phyloP scores from a whole-genome alignment of 2,797 vertebrate species.

The Gallirallus australis region DNA sequence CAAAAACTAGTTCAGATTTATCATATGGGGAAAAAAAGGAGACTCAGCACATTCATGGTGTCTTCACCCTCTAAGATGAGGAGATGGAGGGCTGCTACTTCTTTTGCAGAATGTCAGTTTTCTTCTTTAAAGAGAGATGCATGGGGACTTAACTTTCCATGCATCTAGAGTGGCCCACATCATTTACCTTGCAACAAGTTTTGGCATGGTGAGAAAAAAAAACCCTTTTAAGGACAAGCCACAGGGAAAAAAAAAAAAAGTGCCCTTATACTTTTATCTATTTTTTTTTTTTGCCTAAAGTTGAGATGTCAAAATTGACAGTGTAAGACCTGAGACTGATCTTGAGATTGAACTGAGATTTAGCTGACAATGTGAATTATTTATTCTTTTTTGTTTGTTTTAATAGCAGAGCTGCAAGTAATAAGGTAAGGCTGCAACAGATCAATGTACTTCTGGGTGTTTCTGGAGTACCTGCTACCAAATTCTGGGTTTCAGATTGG shows the following conservation, averaged over 20 bases:
- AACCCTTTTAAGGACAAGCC: background rate
- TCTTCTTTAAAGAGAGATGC: background rate
- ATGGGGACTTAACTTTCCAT: background rate
- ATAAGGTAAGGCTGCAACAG: background rate
- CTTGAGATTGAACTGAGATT: background rate
- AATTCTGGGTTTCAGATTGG: background rate
- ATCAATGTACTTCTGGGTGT: background rate
- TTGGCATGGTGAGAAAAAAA: background rate
- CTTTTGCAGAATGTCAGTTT: background rate
- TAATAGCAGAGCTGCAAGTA: background rate
- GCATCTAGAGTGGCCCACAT: background rate
- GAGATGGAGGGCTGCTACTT: background rate
- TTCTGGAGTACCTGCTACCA: background rate
- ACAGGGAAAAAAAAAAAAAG: background rate
- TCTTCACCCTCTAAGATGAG: background rate
- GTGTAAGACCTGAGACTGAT: background rate
- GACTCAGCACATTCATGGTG: background rate
- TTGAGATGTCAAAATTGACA: background rate
- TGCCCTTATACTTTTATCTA: background rate
- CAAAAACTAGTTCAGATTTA: constrained; percentile 29
- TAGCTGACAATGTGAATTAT: background rate
- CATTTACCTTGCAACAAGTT: background rate
- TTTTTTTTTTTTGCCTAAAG: background rate
- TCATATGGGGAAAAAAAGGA: background rate
- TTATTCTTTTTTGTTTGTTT: background rate